Evolutionary conservation across 2,113 vertebrate genomes (phyloP).

Genomic region (Suricata suricatta): DNA sequence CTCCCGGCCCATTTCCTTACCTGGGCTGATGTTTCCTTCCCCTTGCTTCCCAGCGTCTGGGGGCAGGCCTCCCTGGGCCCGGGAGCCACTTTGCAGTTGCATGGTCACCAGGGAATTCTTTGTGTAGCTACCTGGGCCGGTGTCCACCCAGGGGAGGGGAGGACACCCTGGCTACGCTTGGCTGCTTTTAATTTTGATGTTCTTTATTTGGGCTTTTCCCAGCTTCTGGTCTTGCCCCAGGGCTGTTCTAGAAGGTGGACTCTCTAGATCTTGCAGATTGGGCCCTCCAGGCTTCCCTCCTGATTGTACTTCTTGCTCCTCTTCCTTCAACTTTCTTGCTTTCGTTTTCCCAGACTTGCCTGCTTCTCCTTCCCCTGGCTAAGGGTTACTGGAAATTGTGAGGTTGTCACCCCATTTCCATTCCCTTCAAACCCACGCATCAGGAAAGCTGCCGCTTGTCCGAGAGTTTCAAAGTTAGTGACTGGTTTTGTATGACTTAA

Average conservation of each 20-base stretch:
- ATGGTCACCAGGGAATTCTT: neutral
- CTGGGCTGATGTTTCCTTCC: slow-evolving; percentile 25
- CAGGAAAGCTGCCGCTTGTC: slow-evolving; percentile 41
- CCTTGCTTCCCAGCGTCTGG: neutral
- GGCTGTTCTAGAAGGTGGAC: neutral
- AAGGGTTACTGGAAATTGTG: neutral
- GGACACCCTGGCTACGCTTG: neutral
- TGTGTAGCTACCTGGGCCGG: neutral
- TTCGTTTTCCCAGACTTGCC: slow-evolving; percentile 1
- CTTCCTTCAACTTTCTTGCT: slow-evolving; percentile 51
- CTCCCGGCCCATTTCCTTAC: slow-evolving; percentile 50
- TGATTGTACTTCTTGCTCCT: neutral
- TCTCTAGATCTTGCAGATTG: neutral
- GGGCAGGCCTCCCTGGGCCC: neutral
- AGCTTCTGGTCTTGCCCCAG: neutral
- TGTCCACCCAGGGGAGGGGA: no score
- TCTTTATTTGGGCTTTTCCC: neutral
- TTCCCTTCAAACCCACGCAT: neutral
- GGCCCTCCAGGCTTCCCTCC: neutral
- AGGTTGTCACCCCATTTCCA: neutral
- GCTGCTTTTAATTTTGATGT: neutral
- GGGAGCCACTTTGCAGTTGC: neutral
- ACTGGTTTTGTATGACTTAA: slow-evolving; percentile 60
- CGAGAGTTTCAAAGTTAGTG: slow-evolving; percentile 69
- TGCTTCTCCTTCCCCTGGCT: neutral